These are phyloP conservation scores for Coregonus clupeaformis DNA, from an alignment of 2,113 vertebrate genomes.

Conservation along the genomic window DNA sequence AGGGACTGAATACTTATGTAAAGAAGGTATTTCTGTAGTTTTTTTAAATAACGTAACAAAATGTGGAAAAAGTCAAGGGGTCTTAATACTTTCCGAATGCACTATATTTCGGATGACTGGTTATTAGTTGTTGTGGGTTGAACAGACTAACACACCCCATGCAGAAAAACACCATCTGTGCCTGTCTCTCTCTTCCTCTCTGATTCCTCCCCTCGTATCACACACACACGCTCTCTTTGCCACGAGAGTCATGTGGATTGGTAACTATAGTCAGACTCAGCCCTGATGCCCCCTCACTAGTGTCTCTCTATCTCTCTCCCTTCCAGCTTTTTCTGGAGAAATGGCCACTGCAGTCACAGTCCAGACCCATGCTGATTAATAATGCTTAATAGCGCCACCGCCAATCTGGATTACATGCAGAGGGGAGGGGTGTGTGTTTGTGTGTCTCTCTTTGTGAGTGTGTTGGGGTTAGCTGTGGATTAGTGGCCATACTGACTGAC, in stretches of 20 bases:
- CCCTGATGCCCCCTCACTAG: not conserved
- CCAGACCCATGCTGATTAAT: constrained; percentile 13
- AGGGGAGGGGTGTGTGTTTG: not conserved
- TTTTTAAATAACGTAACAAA: too few relatives aligned
- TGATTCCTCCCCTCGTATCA: too few relatives aligned
- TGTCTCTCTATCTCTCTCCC: not conserved
- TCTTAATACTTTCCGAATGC: too few relatives aligned
- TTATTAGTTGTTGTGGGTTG: not conserved
- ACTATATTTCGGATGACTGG: not conserved
- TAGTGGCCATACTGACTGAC: too few relatives aligned
- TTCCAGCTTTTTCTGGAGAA: not conserved
- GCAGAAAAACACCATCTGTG: constrained; percentile 16
- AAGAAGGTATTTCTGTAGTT: too few relatives aligned
- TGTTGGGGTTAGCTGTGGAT: not conserved
- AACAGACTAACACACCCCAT: not conserved
- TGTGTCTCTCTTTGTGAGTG: not conserved
- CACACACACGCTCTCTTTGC: too few relatives aligned
- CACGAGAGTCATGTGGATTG: not conserved
- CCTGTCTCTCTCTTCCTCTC: not conserved
- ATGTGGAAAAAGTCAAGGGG: too few relatives aligned
- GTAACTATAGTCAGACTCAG: not conserved
- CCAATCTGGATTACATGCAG: constrained; percentile 18
- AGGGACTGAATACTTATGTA: too few relatives aligned
- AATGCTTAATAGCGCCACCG: constrained; percentile 17
- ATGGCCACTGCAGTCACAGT: not conserved